A percentile compares a stretch with the other conserved stretches of the same genome.
Evolutionary conservation across 2,888 invertebrate species (phyloP).

Genomic region (Hermaeophaga mercurialis): DNA sequence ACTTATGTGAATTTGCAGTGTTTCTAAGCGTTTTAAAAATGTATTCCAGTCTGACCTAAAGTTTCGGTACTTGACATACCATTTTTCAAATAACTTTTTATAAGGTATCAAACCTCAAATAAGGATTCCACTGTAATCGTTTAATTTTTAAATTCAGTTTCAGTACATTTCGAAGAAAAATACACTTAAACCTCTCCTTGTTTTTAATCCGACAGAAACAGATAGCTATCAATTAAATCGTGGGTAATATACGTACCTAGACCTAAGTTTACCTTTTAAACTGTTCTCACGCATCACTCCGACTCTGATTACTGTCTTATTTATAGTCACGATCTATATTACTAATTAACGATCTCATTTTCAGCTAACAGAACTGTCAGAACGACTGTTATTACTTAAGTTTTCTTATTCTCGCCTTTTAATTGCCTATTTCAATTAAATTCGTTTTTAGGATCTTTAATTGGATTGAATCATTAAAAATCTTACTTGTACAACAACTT

Average conservation of each 20-base stretch:
- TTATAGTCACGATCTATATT: conserved; percentile 59
- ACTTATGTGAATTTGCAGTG: too few species aligned
- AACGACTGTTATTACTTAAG: conserved; percentile 46
- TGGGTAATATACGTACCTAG: neutral
- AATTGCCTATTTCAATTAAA: conserved; percentile 32
- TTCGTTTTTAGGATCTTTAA: conserved; percentile 17
- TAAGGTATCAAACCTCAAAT: too few species aligned
- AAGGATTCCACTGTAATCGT: neutral
- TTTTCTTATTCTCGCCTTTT: conserved; percentile 26
- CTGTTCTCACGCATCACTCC: conserved; percentile 49
- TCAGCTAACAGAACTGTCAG: conserved; percentile 53
- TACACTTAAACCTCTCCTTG: conserved; percentile 2
- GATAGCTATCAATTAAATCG: conserved; percentile 15
- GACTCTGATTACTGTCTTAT: conserved; percentile 56
- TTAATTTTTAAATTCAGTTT: conserved; percentile 3
- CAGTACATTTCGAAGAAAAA: neutral
- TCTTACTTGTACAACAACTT: too few species aligned
- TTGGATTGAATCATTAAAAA: conserved; percentile 1
- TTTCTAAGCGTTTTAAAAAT: too few species aligned
- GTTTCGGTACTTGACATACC: too few species aligned
- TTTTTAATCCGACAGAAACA: conserved; percentile 3
- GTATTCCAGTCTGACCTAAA: too few species aligned
- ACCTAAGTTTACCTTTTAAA: conserved; percentile 12
- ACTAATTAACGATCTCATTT: conserved; percentile 58
- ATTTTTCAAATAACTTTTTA: too few species aligned